Evolutionary conservation across 2,113 vertebrate genomes (phyloP).

Genomic region (Oenanthe melanoleuca): DNA sequence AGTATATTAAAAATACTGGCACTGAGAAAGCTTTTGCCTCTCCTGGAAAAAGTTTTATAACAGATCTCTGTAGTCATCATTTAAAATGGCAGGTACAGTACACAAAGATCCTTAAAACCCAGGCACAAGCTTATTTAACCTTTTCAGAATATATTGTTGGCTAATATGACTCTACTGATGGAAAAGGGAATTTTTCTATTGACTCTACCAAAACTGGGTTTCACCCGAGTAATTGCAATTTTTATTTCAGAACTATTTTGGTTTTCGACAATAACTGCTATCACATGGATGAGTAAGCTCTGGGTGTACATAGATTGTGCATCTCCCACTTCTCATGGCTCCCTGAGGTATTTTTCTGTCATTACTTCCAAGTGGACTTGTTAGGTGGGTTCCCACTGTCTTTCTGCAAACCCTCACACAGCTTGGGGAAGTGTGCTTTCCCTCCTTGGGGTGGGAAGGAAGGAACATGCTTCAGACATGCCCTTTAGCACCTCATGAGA

Average conservation of each 20-base stretch:
- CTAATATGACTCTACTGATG: background rate
- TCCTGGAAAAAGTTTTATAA: slow-evolving; percentile 47
- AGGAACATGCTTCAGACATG: background rate
- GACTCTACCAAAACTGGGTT: background rate
- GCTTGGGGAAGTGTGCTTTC: rapidly evolving
- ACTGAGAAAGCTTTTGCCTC: background rate
- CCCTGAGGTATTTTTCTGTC: background rate
- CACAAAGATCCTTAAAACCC: background rate
- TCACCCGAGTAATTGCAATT: background rate
- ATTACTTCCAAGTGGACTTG: rapidly evolving
- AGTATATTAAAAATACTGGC: slow-evolving; percentile 45
- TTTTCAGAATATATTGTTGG: background rate
- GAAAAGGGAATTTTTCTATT: background rate
- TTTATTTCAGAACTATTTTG: background rate
- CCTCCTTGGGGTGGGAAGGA: background rate
- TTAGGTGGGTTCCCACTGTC: background rate
- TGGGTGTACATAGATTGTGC: rapidly evolving
- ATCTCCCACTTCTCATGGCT: background rate
- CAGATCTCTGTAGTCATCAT: slow-evolving; percentile 30
- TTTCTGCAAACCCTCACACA: background rate
- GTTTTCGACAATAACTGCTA: background rate
- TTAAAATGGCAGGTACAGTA: slow-evolving; percentile 51
- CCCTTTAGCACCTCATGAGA: background rate
- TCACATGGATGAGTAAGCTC: background rate
- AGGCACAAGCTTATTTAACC: background rate